Conservation (phyloP, 2,797 vertebrate species). For the Enteromius trimaculatus region DNA sequence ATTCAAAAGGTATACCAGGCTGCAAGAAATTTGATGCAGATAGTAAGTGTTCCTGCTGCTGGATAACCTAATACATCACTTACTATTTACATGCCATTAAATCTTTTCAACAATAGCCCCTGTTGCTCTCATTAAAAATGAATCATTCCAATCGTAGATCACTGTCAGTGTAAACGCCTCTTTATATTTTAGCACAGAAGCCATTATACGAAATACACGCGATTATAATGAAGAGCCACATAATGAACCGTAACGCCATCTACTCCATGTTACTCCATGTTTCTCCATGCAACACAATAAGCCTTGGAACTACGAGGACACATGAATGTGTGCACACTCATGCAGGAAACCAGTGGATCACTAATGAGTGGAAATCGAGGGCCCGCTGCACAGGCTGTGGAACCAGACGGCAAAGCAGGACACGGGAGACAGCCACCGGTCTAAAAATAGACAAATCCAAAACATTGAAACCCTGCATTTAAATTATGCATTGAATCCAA, state of each 20-base stretch:
- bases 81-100: not conserved
- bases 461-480: slow-evolving; percentile 43
- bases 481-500: slow-evolving; percentile 54
- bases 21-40: not conserved
- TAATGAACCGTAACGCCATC: not conserved
- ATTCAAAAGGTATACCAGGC: not conserved
- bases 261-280: slow-evolving; percentile 18
- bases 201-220: not conserved
- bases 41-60: not conserved
- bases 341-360: slow-evolving; percentile 32
- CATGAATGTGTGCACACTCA: slow-evolving; percentile 19
- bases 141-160: not conserved
- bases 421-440: slow-evolving; percentile 24
- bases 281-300: slow-evolving; percentile 13
- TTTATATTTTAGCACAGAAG: not conserved
- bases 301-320: not conserved
- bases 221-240: not conserved
- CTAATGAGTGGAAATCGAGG: slow-evolving; percentile 26
- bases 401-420: slow-evolving; percentile 33
- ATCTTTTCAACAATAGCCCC: not conserved
- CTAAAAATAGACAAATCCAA: slow-evolving; percentile 51
- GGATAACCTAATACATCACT: not conserved
- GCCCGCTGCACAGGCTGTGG: slow-evolving; percentile 15
- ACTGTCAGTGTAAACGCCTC: not conserved
- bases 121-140: not conserved